phyloP scores from a whole-genome alignment of 2,888 invertebrate genomes.

The Bellardia bayeri region DNA sequence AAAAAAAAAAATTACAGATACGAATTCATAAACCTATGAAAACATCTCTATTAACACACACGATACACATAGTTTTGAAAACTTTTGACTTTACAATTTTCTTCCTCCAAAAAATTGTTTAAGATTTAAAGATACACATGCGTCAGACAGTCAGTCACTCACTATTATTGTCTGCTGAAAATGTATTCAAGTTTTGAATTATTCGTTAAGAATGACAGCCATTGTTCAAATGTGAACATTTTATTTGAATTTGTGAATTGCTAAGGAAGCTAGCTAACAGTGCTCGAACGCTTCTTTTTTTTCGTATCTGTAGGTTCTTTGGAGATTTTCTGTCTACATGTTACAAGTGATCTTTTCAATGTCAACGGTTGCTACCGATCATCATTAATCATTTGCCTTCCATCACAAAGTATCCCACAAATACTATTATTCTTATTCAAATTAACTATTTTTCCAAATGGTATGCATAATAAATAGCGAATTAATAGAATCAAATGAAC shows the following conservation, averaged over 20 bases:
- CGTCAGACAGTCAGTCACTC: slow-evolving; percentile 35
- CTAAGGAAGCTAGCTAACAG: slow-evolving; percentile 45
- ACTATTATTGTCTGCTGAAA: slow-evolving; percentile 23
- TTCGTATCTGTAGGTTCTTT: neutral
- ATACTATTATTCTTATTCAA: slow-evolving; percentile 49
- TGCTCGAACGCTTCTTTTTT: neutral
- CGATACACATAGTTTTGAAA: neutral
- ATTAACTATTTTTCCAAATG: slow-evolving; percentile 30
- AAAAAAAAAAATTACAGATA: neutral
- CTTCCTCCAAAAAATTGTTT: slow-evolving; percentile 36
- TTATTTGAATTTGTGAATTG: slow-evolving; percentile 54
- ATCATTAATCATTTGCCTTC: slow-evolving; percentile 75
- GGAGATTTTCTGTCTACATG: slow-evolving; percentile 35
- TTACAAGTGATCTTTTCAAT: slow-evolving; percentile 75
- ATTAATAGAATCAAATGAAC: slow-evolving; percentile 38
- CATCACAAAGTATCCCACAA: slow-evolving; percentile 40
- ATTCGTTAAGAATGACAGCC: slow-evolving; percentile 65
- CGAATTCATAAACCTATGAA: slow-evolving; percentile 1
- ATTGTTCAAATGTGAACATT: slow-evolving; percentile 57
- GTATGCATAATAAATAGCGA: slow-evolving; percentile 58
- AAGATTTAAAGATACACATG: slow-evolving; percentile 52
- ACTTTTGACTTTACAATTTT: slow-evolving; percentile 33
- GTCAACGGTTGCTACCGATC: slow-evolving; percentile 75
- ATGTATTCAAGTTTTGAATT: slow-evolving; percentile 33
- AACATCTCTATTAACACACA: slow-evolving; percentile 43